phyloP scores from a whole-genome alignment of 2,888 invertebrate species.

The Onthophagus sagittarius region DNA sequence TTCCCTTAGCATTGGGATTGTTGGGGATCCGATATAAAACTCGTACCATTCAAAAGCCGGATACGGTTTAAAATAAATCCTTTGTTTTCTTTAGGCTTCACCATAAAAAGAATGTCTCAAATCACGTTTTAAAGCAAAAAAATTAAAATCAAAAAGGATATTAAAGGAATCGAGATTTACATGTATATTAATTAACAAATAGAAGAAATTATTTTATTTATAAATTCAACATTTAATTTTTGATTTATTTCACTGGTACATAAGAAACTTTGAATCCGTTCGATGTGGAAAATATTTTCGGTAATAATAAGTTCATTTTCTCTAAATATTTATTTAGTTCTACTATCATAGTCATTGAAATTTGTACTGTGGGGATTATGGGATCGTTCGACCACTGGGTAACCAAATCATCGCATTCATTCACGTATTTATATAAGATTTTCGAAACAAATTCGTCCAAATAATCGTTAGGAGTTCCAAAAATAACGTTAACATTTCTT shows the following conservation, averaged over 20 bases:
- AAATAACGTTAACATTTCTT: constrained; percentile 54
- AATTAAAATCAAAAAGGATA: not conserved
- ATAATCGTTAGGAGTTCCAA: constrained; percentile 41
- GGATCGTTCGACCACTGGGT: constrained; percentile 55
- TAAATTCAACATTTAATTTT: constrained; percentile 28
- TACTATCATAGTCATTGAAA: constrained; percentile 59
- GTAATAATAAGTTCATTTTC: constrained; percentile 55
- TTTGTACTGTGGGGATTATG: constrained; percentile 51
- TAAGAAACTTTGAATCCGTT: constrained; percentile 60
- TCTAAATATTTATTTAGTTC: constrained; percentile 55
- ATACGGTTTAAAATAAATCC: not conserved
- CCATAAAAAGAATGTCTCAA: not conserved
- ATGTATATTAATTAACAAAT: no score
- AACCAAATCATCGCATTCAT: constrained; percentile 48
- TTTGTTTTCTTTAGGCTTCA: not conserved
- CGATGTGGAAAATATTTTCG: constrained; percentile 53
- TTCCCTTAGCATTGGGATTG: not conserved
- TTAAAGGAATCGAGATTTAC: not conserved
- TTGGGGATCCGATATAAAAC: not conserved
- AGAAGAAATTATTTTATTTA: not conserved
- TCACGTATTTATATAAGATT: constrained; percentile 55
- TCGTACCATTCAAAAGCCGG: not conserved
- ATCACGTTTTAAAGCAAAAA: not conserved
- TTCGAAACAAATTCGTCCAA: constrained; percentile 54
- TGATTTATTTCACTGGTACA: constrained; percentile 38